These are phyloP conservation scores for Merodon equestris DNA, from an alignment of 2,888 invertebrate species.

Conservation along the genomic window DNA sequence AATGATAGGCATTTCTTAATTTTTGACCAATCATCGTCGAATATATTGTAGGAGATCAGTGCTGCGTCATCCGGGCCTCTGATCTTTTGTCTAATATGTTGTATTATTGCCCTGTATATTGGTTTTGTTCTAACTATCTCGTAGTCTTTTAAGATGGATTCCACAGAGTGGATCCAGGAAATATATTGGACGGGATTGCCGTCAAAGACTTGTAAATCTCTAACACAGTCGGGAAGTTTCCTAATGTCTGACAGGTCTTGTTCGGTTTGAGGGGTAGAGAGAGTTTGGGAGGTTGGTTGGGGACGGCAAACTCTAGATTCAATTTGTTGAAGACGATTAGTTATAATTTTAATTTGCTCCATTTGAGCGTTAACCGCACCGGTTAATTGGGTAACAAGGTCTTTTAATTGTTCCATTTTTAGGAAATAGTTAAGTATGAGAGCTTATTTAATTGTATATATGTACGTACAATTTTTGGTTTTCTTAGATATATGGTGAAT, in stretches of 20 bases:
- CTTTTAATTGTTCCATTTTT: slow-evolving; percentile 4
- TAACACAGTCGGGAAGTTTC: slow-evolving; percentile 5
- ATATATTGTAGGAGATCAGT: slow-evolving; percentile 27
- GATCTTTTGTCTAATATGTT: slow-evolving; percentile 19
- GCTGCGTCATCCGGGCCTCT: slow-evolving; percentile 17
- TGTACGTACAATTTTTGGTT: slow-evolving; percentile 2
- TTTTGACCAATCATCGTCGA: slow-evolving; percentile 50
- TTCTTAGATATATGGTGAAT: slow-evolving; percentile 1
- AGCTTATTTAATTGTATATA: too few species aligned
- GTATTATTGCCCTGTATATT: slow-evolving; percentile 21
- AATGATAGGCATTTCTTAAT: slow-evolving; percentile 63
- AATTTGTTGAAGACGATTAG: not conserved
- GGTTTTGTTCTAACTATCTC: slow-evolving; percentile 16
- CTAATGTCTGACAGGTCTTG: not conserved
- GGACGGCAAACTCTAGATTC: slow-evolving; percentile 2
- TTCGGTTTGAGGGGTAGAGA: not conserved
- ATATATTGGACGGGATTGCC: slow-evolving; percentile 5
- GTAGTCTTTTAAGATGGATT: slow-evolving; percentile 28
- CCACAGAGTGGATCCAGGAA: slow-evolving; percentile 17
- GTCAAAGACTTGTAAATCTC: slow-evolving; percentile 9
- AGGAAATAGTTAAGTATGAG: too few species aligned
- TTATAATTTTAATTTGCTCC: slow-evolving; percentile 1
- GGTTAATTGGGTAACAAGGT: slow-evolving; percentile 1
- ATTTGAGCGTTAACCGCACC: slow-evolving; percentile 4
- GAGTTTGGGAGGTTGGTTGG: not conserved